A percentile compares a stretch with the other conserved stretches of the same genome.
These are phyloP conservation scores for Resseliella maxima DNA, from an alignment of 2,888 invertebrate genomes.

Conservation along the genomic window DNA sequence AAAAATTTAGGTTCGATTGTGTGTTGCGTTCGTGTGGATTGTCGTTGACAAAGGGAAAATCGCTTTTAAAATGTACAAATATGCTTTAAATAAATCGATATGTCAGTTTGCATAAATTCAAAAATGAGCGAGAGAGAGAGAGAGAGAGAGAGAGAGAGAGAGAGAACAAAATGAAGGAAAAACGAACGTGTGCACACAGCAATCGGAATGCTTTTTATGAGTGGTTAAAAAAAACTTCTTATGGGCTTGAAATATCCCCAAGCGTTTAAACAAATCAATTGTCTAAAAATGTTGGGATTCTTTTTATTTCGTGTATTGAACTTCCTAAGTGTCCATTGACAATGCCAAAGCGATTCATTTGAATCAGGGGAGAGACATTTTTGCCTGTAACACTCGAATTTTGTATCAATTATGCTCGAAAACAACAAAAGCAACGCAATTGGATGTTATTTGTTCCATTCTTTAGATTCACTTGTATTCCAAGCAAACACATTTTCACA, in stretches of 20 bases:
- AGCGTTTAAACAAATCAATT: constrained; percentile 47
- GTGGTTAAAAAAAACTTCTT: neutral
- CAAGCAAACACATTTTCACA: constrained; percentile 29
- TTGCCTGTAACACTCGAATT: neutral
- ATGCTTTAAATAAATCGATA: constrained; percentile 22
- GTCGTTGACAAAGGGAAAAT: neutral
- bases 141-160: too few relatives aligned
- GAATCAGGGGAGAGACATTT: neutral
- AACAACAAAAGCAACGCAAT: constrained; percentile 27
- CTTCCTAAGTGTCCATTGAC: neutral
- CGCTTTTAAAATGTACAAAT: neutral
- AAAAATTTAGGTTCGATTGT: neutral
- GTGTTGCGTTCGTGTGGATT: neutral
- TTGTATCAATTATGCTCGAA: constrained; percentile 27
- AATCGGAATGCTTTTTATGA: neutral
- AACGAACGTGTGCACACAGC: neutral
- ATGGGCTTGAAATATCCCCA: neutral
- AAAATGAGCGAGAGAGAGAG: too few relatives aligned
- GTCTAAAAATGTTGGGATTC: constrained; percentile 4
- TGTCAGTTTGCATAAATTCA: constrained; percentile 43
- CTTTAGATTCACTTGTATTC: neutral
- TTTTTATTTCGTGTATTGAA: neutral
- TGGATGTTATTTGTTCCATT: constrained; percentile 36
- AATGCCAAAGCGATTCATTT: neutral
- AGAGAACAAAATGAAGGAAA: too few relatives aligned